A percentile compares a stretch with the other conserved stretches of the same genome.
Evolutionary conservation across 1,140 invertebrate genomes (phyloP).

Genomic region (Lordiphosa clarofinis): DNA sequence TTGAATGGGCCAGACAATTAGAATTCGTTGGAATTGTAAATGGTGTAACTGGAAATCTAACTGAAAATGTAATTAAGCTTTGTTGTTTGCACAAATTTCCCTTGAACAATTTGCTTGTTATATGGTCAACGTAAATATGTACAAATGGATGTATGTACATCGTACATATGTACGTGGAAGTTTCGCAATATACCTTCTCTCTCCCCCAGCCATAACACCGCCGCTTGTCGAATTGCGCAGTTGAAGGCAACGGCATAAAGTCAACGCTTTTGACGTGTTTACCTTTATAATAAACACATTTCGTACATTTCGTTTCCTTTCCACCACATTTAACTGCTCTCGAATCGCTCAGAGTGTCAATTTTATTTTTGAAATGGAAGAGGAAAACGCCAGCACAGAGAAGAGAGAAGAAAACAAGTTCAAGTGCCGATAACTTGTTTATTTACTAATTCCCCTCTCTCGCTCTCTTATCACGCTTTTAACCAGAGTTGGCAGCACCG

Average conservation of each 20-base stretch:
- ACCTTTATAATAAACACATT: constrained; percentile 73
- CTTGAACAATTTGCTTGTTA: constrained; percentile 24
- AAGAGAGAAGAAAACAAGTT: constrained; percentile 49
- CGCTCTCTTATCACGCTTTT: constrained; percentile 11
- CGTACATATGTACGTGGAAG: constrained; percentile 9
- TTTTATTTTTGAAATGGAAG: constrained; percentile 56
- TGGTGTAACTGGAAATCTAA: constrained; percentile 26
- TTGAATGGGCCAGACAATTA: constrained; percentile 8
- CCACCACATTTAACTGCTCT: constrained; percentile 31
- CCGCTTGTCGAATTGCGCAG: constrained; percentile 50
- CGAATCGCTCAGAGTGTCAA: constrained; percentile 11
- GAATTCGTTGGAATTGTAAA: neutral
- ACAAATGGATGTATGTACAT: neutral
- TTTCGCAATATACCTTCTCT: constrained; percentile 13
- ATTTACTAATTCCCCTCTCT: constrained; percentile 1
- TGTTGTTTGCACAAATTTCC: constrained; percentile 25
- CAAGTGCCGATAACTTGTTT: constrained; percentile 49
- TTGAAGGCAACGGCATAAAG: constrained; percentile 30
- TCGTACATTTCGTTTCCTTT: constrained; percentile 57
- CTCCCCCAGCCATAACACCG: constrained; percentile 14
- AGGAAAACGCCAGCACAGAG: constrained; percentile 7
- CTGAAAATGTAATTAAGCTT: constrained; percentile 42
- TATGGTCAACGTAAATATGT: neutral
- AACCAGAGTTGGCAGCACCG: constrained; percentile 20
- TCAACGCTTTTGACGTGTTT: constrained; percentile 66